A percentile compares a stretch with the other conserved stretches of the same genome.
phyloP scores from a whole-genome alignment of 1,140 invertebrate genomes.

The Meteorus sp. region DNA sequence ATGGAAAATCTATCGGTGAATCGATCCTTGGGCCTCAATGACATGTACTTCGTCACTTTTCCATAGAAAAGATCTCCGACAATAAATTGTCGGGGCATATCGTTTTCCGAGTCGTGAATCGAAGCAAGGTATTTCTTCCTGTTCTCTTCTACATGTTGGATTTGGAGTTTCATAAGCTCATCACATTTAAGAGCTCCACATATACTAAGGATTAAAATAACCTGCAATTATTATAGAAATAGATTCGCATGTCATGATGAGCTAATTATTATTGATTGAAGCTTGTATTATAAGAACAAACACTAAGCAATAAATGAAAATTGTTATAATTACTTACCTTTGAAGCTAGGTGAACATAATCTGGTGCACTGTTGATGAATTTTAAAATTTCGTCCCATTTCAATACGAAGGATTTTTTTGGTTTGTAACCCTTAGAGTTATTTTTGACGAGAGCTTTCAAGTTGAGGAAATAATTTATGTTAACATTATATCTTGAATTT shows the following conservation, averaged over 20 bases:
- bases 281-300: constrained; percentile 18
- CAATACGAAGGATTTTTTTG: constrained; percentile 22
- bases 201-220: constrained; percentile 30
- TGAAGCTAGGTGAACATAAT: constrained; percentile 20
- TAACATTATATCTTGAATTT: constrained; percentile 6
- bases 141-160: constrained; percentile 12
- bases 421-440: constrained; percentile 19
- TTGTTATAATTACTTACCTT: constrained; percentile 21
- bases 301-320: constrained; percentile 16
- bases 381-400: constrained; percentile 21
- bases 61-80: constrained; percentile 12
- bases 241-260: not conserved
- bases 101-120: constrained; percentile 8
- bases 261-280: not conserved
- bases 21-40: not conserved
- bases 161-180: constrained; percentile 27
- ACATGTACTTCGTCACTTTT: constrained; percentile 3
- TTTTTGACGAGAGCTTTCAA: constrained; percentile 26
- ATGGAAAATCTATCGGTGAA: not conserved
- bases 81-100: constrained; percentile 8
- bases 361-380: constrained; percentile 17
- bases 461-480: constrained; percentile 19
- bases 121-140: constrained; percentile 1
- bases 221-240: constrained; percentile 12
- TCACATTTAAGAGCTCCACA: constrained; percentile 29